Base-by-base conservation (phyloP, 2,888 invertebrate species). In the Phytoseiulus persimilis region DNA sequence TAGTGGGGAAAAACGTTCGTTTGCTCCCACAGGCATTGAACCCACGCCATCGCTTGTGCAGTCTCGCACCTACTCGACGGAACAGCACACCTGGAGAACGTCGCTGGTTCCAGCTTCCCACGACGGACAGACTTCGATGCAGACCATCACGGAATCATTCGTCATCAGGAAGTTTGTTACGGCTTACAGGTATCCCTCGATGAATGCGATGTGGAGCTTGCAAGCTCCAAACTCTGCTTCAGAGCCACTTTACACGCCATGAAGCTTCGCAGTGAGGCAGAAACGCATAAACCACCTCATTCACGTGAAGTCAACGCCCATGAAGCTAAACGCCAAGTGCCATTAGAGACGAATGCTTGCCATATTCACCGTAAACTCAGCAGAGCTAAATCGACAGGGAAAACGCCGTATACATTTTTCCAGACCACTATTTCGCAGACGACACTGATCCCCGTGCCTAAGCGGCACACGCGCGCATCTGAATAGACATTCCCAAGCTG, bases 11-110 rank as follows among this genome's bases (percentile, higher is more conserved):
- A 65, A 65, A 65, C 65, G 11, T 65, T 11, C 18, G 2, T 18
- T 65, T 28, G 65, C 18, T 23, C 18, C 18, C 33, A n/a, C 87
- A 87, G 87, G 39, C 1, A 87, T 87, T 18, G 87, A 87, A 6
- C 87, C 87, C n/a, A 0, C 96, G 96, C 28, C 96, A 96, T 0
- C 93, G 90, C 96, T 97, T 93, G 91, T 92, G 0, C 94, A 96
- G 84, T 96, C 96, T 0, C 97, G 97, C 93, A 96, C 96, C 2
- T 97, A 96, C 93, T 96, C 97, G 91, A 96, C 97, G 6, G 97
- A 96, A 0, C 96, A 97, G 93, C 94, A 95, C 18, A 95, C 97
- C 94, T 93, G 96, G 31, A 97, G 96, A 93, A 97, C 97, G 0
- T 96, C 97, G 92, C 95, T 97, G 90, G 93, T 97, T 90, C 97